Percentiles rank a stretch among this genome's conserved stretches.
These are phyloP conservation scores for Gallinago media DNA, from an alignment of 2,113 vertebrate species.

Conservation along the genomic window DNA sequence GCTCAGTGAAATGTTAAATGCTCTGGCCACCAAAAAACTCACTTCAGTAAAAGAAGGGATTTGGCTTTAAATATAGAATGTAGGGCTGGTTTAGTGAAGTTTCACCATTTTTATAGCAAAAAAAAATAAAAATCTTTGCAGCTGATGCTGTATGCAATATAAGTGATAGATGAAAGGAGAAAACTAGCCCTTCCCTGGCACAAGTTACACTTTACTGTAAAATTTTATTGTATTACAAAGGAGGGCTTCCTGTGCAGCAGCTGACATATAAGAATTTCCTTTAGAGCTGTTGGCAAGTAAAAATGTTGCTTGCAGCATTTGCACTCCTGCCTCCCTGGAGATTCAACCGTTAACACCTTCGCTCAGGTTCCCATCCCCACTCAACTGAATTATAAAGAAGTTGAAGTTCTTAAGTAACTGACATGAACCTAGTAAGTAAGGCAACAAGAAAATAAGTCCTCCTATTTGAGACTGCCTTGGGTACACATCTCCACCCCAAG, in stretches of 20 bases:
- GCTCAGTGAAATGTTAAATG: neutral
- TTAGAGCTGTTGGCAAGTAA: neutral
- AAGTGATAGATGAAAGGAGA: neutral
- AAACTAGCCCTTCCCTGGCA: neutral
- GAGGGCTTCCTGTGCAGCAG: neutral
- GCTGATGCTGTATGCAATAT: too few relatives aligned
- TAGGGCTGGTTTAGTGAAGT: neutral
- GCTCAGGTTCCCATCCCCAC: neutral
- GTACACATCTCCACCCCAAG: neutral
- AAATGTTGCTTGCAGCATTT: neutral
- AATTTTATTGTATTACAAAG: neutral
- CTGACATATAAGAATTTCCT: neutral
- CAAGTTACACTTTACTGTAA: neutral
- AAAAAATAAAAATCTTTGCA: neutral
- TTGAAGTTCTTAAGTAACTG: neutral
- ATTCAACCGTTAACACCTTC: neutral
- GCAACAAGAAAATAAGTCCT: neutral
- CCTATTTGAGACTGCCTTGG: neutral
- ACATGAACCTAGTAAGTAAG: neutral
- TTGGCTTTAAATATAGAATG: neutral
- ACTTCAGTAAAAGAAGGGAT: neutral
- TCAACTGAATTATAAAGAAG: neutral
- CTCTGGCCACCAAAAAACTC: rapidly evolving
- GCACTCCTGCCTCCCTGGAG: neutral
- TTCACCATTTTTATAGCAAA: neutral